A percentile compares a stretch with the other conserved stretches of the same genome.
phyloP scores from a whole-genome alignment of 2,113 vertebrate genomes.

The Tauraco erythrolophus region DNA sequence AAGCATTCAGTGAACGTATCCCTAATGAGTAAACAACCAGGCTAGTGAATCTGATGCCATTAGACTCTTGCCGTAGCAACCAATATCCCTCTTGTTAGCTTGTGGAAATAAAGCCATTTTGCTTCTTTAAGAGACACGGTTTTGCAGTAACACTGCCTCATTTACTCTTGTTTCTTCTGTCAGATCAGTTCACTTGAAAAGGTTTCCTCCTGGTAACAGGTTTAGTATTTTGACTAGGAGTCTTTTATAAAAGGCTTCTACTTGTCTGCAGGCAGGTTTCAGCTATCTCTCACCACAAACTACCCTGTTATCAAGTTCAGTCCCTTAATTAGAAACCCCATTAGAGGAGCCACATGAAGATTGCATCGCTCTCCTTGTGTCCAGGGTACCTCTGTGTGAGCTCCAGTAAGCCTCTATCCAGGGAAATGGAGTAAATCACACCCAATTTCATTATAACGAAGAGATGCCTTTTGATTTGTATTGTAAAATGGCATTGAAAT shows the following conservation, averaged over 20 bases:
- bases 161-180: not conserved
- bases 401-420: not conserved
- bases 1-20: not conserved
- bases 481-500: not conserved
- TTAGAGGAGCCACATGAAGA: not conserved
- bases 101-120: not conserved
- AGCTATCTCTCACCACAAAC: not conserved
- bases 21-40: not conserved
- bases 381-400: not conserved
- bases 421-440: not conserved
- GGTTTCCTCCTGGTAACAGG: not conserved
- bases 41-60: not conserved
- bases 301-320: not conserved
- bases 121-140: not conserved
- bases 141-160: not conserved
- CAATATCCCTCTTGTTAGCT: not conserved
- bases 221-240: not conserved
- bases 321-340: not conserved
- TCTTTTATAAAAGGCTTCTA: conserved; percentile 2
- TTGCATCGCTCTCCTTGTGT: not conserved
- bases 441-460: not conserved
- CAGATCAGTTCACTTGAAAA: not conserved
- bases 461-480: not conserved
- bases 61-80: not conserved
- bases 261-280: not conserved